Base-by-base conservation (phyloP, 2,797 vertebrate species). In the Hippocampus kuda region DNA sequence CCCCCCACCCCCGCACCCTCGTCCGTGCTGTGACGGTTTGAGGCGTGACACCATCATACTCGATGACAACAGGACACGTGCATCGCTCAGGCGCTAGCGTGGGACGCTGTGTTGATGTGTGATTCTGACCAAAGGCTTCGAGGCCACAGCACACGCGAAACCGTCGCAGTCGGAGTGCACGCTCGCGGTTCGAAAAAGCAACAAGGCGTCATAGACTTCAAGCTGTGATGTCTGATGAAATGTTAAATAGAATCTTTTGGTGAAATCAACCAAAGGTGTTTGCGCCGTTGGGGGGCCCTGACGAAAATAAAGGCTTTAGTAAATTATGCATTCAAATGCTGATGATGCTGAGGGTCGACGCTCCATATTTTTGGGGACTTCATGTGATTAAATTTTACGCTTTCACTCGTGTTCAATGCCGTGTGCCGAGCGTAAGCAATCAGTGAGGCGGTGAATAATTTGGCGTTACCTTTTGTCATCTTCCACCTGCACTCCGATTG, bases 401-500 rank as follows among this genome's bases (percentile, higher is more conserved):
- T 65, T 48, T 24, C 24, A 5, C 44, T 65, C 18, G 0, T 20
- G 49, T n/a, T 77, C 81, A 84, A 79, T 79, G 81, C 67, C 75
- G 82, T 4, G 46, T 64, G 59, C 34, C 18, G 15, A 41, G 22
- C 26, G 57, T 57, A 41, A 42, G 53, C 34, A 57, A 10, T 26
- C 44, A 70, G 34, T 48, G 48, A 65, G 18, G 22, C 44, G 41
- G 41, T 13, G 41, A 48, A 27, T 20, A 65, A 44, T 18, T 64
- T 86, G 49, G 27, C 4, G 5, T 73, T 86, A 98, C 96, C 96
- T 94, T 88, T 97, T 98, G 79, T 98, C 94, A 41, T 99, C 96
- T 84, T 99, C 97, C 84, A 99, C 96, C 84, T 99, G 97, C 63
- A 99, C 95, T 15, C 97, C 97, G 0, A 99, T 93, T 71, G 97